A percentile compares a stretch with the other conserved stretches of the same genome.
Evolutionary conservation across 2,113 vertebrate genomes (phyloP).

Genomic region (Heteronetta atricapilla): DNA sequence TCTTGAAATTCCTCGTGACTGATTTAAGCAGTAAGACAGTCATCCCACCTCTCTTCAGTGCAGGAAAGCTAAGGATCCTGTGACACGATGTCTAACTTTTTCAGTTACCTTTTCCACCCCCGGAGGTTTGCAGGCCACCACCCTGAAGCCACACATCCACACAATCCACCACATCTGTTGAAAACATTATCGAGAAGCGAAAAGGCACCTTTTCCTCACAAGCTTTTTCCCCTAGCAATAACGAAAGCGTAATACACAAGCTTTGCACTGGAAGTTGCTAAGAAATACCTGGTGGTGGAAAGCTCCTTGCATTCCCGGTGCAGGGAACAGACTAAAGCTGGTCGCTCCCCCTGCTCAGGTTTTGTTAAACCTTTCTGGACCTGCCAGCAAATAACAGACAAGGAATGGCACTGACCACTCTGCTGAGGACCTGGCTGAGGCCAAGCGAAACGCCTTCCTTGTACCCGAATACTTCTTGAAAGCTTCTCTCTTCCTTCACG

Average conservation of each 20-base stretch:
- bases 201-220: neutral
- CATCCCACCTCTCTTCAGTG: neutral
- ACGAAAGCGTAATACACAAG: neutral
- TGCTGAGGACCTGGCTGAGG: neutral
- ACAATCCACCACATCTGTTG: neutral
- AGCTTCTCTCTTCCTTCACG: neutral
- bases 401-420: neutral
- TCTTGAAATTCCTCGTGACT: neutral
- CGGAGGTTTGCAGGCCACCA: neutral
- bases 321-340: neutral
- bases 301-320: rapidly evolving
- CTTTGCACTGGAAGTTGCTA: neutral
- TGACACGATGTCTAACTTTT: neutral
- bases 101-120: neutral
- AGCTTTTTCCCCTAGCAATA: neutral
- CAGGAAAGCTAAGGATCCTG: neutral
- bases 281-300: neutral
- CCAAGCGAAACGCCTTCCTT: neutral
- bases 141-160: neutral
- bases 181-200: neutral
- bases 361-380: neutral
- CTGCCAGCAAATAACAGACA: neutral
- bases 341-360: neutral
- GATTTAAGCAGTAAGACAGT: neutral
- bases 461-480: neutral